Evolutionary conservation across 2,113 vertebrate species (phyloP).

Genomic region (Rhinoptilus africanus): DNA sequence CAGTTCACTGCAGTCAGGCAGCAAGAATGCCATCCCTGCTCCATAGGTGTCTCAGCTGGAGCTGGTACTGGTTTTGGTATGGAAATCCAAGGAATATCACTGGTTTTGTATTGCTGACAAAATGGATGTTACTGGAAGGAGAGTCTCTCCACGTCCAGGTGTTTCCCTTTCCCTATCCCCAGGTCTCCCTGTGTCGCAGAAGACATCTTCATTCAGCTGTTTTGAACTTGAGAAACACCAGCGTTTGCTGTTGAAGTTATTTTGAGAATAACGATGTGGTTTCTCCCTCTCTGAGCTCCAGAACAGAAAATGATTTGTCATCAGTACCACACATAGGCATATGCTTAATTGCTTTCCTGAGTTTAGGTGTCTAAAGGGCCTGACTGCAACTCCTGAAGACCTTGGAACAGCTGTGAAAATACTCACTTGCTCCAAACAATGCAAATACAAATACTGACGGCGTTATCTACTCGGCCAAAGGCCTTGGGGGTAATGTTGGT

Average conservation of each 20-base stretch:
- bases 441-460: accelerated
- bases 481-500: neutral
- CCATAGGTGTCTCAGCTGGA: neutral
- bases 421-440: neutral
- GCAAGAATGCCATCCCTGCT: neutral
- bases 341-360: neutral
- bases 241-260: neutral
- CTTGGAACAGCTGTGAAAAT: neutral
- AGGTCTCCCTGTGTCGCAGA: accelerated
- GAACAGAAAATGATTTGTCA: neutral
- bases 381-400: neutral
- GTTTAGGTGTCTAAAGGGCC: neutral
- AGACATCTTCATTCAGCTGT: neutral
- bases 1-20: neutral
- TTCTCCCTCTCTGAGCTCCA: neutral
- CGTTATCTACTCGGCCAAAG: neutral
- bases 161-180: neutral
- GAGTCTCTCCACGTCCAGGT: accelerated
- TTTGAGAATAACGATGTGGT: neutral
- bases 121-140: neutral
- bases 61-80: neutral
- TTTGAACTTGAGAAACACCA: neutral
- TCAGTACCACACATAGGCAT: neutral
- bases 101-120: neutral
- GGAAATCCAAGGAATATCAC: neutral